Conservation (phyloP, 2,888 invertebrate genomes). For the Dicranocentrus wangi region DNA sequence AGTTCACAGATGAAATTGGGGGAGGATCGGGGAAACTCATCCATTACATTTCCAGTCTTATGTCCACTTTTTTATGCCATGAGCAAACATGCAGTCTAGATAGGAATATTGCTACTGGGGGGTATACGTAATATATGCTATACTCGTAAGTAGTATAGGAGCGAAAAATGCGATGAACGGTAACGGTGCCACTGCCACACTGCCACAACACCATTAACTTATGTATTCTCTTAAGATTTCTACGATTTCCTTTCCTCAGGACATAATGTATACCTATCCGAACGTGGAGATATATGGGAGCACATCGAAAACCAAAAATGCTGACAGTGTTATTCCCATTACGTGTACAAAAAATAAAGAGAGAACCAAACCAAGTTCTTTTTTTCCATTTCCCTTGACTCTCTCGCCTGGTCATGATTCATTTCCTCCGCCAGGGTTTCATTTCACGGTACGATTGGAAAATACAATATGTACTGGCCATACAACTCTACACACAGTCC, state of each 20-base stretch:
- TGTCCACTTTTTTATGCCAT: neutral
- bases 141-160: too few relatives aligned
- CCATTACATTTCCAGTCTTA: slow-evolving; percentile 7
- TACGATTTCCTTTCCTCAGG: too few relatives aligned
- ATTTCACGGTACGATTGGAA: slow-evolving; percentile 51
- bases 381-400: slow-evolving; percentile 15
- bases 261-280: neutral
- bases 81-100: neutral
- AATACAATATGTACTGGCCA: slow-evolving; percentile 50
- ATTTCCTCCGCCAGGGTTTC: slow-evolving; percentile 53
- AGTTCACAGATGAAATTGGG: slow-evolving; percentile 3
- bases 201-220: too few relatives aligned
- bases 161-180: neutral
- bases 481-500: neutral
- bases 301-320: neutral
- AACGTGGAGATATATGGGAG: neutral
- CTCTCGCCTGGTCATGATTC: slow-evolving; percentile 46
- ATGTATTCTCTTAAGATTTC: neutral
- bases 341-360: neutral
- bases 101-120: slow-evolving; percentile 11
- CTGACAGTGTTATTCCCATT: neutral
- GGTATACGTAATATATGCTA: neutral
- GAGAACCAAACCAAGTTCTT: neutral
- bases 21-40: slow-evolving; percentile 20
- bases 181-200: neutral